phyloP scores from a whole-genome alignment of 2,113 vertebrate genomes.

The Sporophila hypoxantha region DNA sequence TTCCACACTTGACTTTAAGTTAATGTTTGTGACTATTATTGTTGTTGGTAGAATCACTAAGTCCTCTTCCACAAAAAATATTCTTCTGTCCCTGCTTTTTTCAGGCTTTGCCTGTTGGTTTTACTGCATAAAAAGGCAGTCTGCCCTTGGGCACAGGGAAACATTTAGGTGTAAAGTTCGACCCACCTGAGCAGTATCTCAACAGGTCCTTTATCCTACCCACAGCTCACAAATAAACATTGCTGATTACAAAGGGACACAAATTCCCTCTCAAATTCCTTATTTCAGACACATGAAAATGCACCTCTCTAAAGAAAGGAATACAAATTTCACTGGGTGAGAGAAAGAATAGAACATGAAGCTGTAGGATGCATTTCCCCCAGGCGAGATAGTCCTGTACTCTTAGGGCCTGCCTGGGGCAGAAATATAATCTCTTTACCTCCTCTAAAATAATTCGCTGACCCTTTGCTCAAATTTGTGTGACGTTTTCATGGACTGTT shows the following conservation, averaged over 20 bases:
- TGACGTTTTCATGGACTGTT: background rate
- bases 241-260: background rate
- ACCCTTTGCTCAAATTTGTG: background rate
- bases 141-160: background rate
- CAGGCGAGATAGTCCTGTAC: background rate
- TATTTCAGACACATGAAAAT: background rate
- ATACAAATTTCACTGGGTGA: background rate
- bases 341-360: background rate
- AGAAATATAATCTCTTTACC: background rate
- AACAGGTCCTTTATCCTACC: background rate
- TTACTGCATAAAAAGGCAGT: background rate
- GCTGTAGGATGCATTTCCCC: background rate
- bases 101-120: background rate
- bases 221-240: background rate
- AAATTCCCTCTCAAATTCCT: background rate
- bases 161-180: rapidly evolving
- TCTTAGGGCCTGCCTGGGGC: background rate
- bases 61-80: background rate
- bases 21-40: background rate
- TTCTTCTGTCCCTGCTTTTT: background rate
- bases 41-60: background rate
- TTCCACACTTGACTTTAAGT: background rate
- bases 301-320: background rate
- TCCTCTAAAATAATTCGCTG: background rate
- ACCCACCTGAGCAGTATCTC: background rate